Conservation (phyloP, 2,888 invertebrate species). For the Sialis lutaria region DNA sequence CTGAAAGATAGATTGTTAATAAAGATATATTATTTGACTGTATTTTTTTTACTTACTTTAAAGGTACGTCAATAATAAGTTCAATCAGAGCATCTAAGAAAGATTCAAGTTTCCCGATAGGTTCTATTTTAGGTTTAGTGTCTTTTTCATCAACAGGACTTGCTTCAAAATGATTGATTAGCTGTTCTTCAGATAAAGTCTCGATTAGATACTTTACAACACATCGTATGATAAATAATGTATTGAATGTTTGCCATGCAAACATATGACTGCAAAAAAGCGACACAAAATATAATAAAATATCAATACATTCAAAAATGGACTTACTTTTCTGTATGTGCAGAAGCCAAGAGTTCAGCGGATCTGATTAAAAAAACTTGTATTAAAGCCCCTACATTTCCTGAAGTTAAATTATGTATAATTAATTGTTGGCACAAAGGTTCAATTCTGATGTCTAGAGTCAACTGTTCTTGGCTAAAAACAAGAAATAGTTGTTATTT, state of each 20-base stretch:
- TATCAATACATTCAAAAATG: not conserved
- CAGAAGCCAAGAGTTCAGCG: constrained; percentile 66
- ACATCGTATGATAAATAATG: constrained; percentile 74
- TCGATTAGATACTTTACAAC: constrained; percentile 80
- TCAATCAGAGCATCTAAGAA: constrained; percentile 61
- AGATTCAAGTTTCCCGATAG: constrained; percentile 39
- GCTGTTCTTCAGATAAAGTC: constrained; percentile 73
- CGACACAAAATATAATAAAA: not conserved
- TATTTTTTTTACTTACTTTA: constrained; percentile 40
- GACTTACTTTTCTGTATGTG: constrained; percentile 75
- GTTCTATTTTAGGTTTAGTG: constrained; percentile 13
- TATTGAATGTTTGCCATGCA: constrained; percentile 90
- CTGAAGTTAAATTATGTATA: constrained; percentile 71
- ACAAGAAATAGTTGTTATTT: not conserved
- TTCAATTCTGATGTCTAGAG: constrained; percentile 66
- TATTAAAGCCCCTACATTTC: constrained; percentile 78
- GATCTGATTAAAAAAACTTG: constrained; percentile 71
- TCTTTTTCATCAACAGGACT: constrained; percentile 22
- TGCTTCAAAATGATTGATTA: constrained; percentile 65
- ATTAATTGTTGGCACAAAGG: constrained; percentile 56
- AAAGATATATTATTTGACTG: not conserved
- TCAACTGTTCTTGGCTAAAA: constrained; percentile 59
- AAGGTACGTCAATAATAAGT: constrained; percentile 64
- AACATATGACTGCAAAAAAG: constrained; percentile 44
- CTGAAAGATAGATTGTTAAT: constrained; percentile 24